phyloP scores from a whole-genome alignment of 2,797 vertebrate genomes.

The Paramormyrops hopkinsi region DNA sequence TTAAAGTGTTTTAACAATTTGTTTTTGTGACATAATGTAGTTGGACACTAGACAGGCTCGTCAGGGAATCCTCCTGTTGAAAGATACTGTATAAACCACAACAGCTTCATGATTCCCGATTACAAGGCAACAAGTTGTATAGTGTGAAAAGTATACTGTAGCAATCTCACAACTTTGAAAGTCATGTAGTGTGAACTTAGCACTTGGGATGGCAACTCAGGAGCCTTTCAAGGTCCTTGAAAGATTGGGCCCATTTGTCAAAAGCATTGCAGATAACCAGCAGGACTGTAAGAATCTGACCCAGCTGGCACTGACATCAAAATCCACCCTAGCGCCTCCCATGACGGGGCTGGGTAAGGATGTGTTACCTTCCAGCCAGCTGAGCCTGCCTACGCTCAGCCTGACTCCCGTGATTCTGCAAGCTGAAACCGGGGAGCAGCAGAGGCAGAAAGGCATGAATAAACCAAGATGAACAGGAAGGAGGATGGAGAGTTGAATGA shows the following conservation, averaged over 20 bases:
- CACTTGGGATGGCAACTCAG: background rate
- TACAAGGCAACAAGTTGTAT: background rate
- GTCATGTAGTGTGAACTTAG: background rate
- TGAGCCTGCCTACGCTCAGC: background rate
- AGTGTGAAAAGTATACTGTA: background rate
- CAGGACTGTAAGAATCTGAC: background rate
- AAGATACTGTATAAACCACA: background rate
- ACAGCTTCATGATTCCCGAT: background rate
- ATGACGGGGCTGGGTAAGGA: background rate
- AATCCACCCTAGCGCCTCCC: background rate
- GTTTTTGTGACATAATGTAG: background rate
- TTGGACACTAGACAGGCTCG: background rate
- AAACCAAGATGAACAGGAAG: background rate
- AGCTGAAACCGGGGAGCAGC: background rate
- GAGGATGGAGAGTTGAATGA: background rate
- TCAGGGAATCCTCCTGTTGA: background rate
- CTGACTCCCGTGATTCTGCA: background rate
- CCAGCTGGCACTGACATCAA: background rate
- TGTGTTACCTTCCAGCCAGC: background rate
- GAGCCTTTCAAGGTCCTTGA: background rate
- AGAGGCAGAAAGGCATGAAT: background rate
- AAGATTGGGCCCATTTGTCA: background rate
- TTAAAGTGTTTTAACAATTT: background rate
- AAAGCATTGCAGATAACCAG: background rate
- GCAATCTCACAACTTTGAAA: background rate